Conservation (phyloP, 2,797 vertebrate species). For the Hyperoplus lanceolatus region DNA sequence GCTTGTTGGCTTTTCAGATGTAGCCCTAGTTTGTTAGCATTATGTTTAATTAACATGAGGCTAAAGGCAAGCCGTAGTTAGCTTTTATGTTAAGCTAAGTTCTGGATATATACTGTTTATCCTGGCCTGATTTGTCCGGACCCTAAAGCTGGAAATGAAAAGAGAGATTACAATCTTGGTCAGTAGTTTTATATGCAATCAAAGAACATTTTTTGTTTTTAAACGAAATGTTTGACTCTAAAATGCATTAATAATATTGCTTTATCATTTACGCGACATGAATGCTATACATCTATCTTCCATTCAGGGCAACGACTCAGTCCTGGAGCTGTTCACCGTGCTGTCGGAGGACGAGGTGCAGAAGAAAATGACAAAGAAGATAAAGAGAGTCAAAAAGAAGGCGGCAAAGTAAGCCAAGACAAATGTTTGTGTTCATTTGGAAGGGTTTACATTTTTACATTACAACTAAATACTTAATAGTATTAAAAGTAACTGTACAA, state of each 20-base stretch:
- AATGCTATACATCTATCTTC: background rate
- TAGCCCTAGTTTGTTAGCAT: background rate
- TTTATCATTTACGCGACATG: background rate
- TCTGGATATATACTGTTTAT: background rate
- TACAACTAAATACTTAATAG: too few species aligned
- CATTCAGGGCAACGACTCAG: conserved; percentile 88
- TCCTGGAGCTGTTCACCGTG: conserved; percentile 92
- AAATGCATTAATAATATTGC: background rate
- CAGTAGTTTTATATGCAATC: background rate
- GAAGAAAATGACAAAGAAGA: conserved; percentile 91
- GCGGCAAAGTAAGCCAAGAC: conserved; percentile 85
- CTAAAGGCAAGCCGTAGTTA: background rate
- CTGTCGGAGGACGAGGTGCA: conserved; percentile 89
- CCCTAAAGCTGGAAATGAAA: background rate
- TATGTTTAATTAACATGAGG: background rate
- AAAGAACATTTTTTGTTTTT: background rate
- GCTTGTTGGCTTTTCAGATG: background rate
- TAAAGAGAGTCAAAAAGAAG: conserved; percentile 93
- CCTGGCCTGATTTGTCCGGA: background rate
- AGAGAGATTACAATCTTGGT: background rate
- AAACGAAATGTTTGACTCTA: too few species aligned
- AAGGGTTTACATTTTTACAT: background rate
- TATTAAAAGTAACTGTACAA: background rate
- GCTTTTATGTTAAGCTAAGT: too few species aligned
- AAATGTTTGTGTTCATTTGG: background rate